phyloP scores from a whole-genome alignment of 2,113 vertebrate species.

The Tragelaphus imberbis region DNA sequence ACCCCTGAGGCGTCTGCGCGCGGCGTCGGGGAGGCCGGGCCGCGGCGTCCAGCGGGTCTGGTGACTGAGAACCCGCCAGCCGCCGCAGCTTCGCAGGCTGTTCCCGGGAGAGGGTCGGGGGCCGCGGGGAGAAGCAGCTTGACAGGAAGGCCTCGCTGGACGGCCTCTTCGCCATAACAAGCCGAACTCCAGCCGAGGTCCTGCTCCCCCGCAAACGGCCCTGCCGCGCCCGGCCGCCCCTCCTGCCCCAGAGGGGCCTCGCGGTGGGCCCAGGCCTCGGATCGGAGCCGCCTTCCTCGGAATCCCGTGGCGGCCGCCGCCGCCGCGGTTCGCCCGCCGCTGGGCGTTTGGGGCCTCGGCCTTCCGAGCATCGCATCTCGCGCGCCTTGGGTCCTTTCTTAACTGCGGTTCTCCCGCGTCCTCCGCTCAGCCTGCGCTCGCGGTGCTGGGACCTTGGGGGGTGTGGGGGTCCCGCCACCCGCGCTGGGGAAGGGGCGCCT shows the following conservation, averaged over 20 bases:
- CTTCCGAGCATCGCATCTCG: neutral
- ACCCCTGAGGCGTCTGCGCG: neutral
- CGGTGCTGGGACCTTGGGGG: neutral
- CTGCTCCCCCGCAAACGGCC: slow-evolving; percentile 61
- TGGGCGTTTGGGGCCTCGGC: neutral
- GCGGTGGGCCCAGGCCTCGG: neutral
- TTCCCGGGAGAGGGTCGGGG: neutral
- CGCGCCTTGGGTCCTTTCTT: neutral
- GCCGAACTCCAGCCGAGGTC: slow-evolving; percentile 58
- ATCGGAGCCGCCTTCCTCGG: neutral
- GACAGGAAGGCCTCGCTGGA: slow-evolving; percentile 43
- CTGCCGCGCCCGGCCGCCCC: neutral
- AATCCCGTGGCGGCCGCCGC: neutral
- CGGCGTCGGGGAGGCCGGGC: neutral
- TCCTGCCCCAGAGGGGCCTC: neutral
- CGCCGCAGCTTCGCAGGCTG: neutral
- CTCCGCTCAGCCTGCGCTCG: rapidly evolving
- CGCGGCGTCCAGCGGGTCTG: neutral
- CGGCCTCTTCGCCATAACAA: slow-evolving; percentile 56
- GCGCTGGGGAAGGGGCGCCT: rapidly evolving
- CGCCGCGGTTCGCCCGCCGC: neutral
- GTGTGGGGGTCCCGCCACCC: neutral
- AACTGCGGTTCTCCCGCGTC: rapidly evolving
- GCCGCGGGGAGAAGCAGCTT: neutral
- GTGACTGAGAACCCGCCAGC: neutral